Evolutionary conservation across 2,888 invertebrate species (phyloP).

Genomic region (Drosophila conformis): DNA sequence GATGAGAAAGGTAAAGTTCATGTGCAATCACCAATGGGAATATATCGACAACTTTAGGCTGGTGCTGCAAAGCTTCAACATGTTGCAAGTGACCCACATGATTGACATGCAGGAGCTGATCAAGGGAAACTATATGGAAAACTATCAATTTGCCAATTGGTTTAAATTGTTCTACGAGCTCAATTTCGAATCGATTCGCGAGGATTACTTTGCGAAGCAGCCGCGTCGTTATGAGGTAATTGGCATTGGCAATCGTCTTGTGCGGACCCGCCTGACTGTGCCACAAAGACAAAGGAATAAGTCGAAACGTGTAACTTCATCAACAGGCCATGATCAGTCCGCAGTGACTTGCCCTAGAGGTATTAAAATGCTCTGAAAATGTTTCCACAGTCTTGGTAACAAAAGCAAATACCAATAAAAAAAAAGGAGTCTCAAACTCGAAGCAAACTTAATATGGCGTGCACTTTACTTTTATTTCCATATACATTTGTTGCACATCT

Average conservation of each 20-base stretch:
- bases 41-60: not conserved
- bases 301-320: not conserved
- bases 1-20: slow-evolving; percentile 19
- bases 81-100: slow-evolving; percentile 21
- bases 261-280: too few relatives aligned
- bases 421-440: not conserved
- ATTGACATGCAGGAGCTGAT: slow-evolving; percentile 11
- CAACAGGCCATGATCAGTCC: too few relatives aligned
- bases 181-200: not conserved
- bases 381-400: not conserved
- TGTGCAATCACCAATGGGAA: slow-evolving; percentile 10
- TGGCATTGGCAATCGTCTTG: slow-evolving; percentile 1
- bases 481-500: not conserved
- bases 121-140: slow-evolving; percentile 12
- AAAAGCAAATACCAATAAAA: too few relatives aligned
- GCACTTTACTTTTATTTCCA: not conserved
- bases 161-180: slow-evolving; percentile 20
- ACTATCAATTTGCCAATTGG: slow-evolving; percentile 34
- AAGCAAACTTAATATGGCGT: not conserved
- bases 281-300: too few relatives aligned
- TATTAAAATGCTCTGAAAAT: too few relatives aligned
- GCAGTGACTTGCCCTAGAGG: not conserved
- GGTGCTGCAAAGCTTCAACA: slow-evolving; percentile 15
- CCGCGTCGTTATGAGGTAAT: slow-evolving; percentile 11
- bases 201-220: not conserved